Evolutionary conservation across 2,113 vertebrate genomes (phyloP), one percentile per base, ranked within the genome.

Genomic region (Chloropsis cyanopogon): DNA sequence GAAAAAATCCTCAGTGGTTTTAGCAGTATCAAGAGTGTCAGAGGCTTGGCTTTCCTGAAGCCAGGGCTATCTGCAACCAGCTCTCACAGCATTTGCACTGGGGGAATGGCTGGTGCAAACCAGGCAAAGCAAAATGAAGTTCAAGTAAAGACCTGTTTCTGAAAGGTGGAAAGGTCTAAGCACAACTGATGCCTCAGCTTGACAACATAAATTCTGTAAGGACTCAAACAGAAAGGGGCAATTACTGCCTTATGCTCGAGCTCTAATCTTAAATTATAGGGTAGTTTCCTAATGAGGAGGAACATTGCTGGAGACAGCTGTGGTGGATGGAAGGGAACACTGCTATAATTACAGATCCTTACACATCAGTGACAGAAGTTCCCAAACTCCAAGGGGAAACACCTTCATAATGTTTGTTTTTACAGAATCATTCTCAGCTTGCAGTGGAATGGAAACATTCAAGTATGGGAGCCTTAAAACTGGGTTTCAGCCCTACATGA

Each of bases 241-340:
- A 90, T 95, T 90, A 84, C 68, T 86, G 68, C 78, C 53, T 90
- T 57, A 56, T 75, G 89, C 88, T 87, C 44, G 11, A 71, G 49
- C 63, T 92, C 87, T 93, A 93, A 96, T 96, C 88, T 91, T 66
- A 90, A 96, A 96, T 96, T 93, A 88, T 11, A 95, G 84, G 82
- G 60, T 73, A 63, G 56, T 71, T 93, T 92, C 50, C 86, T 93
- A 92, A 92, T 75, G 86, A 96, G 42, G 86, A 79, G 85, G 71
- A 95, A 83, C 75, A 42, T 47, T 66, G 71, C 78, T 0, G 1
- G 75, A 92, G 57, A 57, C 50, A 78, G 78, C 82, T 83, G 92
- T 83, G 85, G 82, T 64, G 37, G 47, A 93, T 75, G 86, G 92
- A 91, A 83, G 76, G 60, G 53, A 92, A 53, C 41, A 19, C 26